Evolutionary conservation across 1,140 invertebrate species (phyloP).

Genomic region (Sminthurides bifidus): DNA sequence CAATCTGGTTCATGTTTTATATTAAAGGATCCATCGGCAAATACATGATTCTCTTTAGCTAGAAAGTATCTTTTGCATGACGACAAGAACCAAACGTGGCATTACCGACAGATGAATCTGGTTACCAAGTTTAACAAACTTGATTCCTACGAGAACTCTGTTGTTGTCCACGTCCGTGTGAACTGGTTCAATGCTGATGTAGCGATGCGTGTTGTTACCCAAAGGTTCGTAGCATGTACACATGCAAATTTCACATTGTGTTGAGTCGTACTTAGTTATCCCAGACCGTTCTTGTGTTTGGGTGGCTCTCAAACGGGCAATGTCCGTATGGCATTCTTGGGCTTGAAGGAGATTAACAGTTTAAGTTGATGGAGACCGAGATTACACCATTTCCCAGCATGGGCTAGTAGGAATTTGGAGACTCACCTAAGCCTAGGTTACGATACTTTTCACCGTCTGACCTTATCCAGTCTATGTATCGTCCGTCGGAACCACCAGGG

Average conservation of each 20-base stretch:
- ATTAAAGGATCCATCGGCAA: neutral
- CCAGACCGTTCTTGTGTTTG: constrained; percentile 8
- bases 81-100: too few species aligned
- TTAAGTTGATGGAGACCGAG: too few species aligned
- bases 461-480: constrained; percentile 9
- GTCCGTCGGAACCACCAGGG: neutral
- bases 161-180: neutral
- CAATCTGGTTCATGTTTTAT: constrained; percentile 9
- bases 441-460: neutral
- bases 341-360: too few species aligned
- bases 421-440: constrained; percentile 1
- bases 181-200: constrained; percentile 7
- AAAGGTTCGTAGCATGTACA: constrained; percentile 14
- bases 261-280: constrained; percentile 9
- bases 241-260: constrained; percentile 16
- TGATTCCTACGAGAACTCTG: neutral
- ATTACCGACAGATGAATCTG: constrained; percentile 10
- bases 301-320: neutral
- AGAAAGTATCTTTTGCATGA: too few species aligned
- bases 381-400: too few species aligned
- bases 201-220: constrained; percentile 7
- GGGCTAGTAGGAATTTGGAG: neutral
- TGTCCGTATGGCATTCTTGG: neutral
- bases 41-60: too few species aligned
- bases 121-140: constrained; percentile 7